Conservation (phyloP, 2,888 invertebrate species). For the Synergus gifuensis region DNA sequence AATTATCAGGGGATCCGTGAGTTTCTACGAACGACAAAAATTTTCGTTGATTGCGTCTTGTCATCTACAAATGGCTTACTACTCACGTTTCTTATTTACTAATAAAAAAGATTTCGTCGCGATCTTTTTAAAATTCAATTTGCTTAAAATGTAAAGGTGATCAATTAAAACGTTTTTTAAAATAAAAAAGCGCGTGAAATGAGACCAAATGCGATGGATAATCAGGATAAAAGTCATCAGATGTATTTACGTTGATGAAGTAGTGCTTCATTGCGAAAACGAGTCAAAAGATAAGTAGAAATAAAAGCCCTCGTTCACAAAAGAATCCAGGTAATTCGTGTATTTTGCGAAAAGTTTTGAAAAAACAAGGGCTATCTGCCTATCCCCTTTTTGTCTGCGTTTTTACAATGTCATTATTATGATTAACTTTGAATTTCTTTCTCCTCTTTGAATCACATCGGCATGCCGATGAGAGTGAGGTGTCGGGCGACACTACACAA, state of each 20-base stretch:
- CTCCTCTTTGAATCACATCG: constrained; percentile 33
- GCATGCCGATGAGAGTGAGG: constrained; percentile 30
- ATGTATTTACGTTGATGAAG: constrained; percentile 6
- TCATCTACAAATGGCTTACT: background rate
- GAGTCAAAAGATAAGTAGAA: constrained; percentile 16
- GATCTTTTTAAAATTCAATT: background rate
- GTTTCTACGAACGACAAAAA: constrained; percentile 2
- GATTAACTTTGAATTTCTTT: constrained; percentile 8
- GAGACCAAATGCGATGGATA: background rate
- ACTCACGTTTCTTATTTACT: background rate
- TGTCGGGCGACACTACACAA: constrained; percentile 26
- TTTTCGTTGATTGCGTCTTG: constrained; percentile 16
- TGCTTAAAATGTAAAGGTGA: background rate
- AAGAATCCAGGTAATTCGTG: background rate
- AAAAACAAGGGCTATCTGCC: constrained; percentile 10
- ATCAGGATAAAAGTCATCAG: constrained; percentile 1
- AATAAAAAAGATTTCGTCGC: background rate
- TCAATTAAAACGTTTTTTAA: background rate
- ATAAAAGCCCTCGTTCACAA: background rate
- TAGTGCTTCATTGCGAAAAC: constrained; percentile 4
- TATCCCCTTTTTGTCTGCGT: constrained; percentile 22
- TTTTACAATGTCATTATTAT: constrained; percentile 38
- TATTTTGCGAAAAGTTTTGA: background rate
- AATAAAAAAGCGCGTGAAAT: background rate
- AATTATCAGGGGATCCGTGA: constrained; percentile 1